phyloP scores from a whole-genome alignment of 2,888 invertebrate species.

The Ochropleura plecta region DNA sequence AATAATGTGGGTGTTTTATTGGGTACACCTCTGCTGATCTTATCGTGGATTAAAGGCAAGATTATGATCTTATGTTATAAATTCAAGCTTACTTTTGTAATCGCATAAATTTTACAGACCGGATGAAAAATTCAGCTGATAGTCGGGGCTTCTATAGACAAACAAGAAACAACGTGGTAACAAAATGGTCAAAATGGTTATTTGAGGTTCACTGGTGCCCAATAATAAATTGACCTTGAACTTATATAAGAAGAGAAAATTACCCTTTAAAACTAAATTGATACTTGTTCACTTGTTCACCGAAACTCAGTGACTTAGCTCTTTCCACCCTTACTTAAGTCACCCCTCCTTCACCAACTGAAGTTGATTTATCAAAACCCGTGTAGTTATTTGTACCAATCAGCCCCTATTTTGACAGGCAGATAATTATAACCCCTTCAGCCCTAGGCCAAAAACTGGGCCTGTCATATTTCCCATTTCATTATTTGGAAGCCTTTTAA shows the following conservation, averaged over 20 bases:
- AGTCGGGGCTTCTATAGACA: not conserved
- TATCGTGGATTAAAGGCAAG: too few species aligned
- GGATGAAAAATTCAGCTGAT: not conserved
- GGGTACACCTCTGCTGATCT: too few species aligned
- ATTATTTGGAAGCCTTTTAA: constrained; percentile 61
- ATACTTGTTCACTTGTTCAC: constrained; percentile 14
- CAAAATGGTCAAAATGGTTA: not conserved
- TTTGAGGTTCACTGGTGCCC: not conserved
- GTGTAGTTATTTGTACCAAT: constrained; percentile 59
- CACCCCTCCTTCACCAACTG: constrained; percentile 16
- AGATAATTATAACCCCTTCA: constrained; percentile 64
- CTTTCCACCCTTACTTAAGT: constrained; percentile 15
- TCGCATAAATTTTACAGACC: too few species aligned
- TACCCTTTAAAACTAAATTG: constrained; percentile 8
- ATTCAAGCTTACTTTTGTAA: not conserved
- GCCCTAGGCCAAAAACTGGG: constrained; percentile 60
- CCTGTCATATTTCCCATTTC: constrained; percentile 56
- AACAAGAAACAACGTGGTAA: not conserved
- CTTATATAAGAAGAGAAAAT: not conserved
- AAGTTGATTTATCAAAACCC: constrained; percentile 46
- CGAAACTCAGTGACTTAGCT: constrained; percentile 19
- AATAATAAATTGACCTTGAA: not conserved
- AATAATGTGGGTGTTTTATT: too few species aligned
- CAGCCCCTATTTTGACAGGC: constrained; percentile 59
- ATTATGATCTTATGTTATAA: too few species aligned